These are phyloP conservation scores for Cantharis lateralis DNA, from an alignment of 2,888 invertebrate genomes.

Conservation along the genomic window DNA sequence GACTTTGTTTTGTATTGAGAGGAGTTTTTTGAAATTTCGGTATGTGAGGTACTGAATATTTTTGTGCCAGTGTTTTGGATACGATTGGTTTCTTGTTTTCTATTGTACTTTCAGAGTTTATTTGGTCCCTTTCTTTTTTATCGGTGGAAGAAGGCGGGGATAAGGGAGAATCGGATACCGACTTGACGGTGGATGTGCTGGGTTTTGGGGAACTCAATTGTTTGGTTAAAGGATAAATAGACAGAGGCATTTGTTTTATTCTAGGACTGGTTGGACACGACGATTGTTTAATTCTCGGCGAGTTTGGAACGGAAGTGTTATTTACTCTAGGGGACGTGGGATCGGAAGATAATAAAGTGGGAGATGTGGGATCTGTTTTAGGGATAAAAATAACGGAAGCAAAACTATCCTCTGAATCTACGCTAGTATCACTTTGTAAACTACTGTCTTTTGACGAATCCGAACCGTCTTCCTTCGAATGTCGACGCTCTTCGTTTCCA, in stretches of 20 bases:
- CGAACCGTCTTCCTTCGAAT: conserved; percentile 86
- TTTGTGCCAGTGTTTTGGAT: conserved; percentile 46
- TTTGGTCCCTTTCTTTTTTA: conserved; percentile 53
- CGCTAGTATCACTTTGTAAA: conserved; percentile 90
- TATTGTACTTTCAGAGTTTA: conserved; percentile 35
- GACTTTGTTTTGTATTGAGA: conserved; percentile 39
- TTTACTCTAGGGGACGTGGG: conserved; percentile 67
- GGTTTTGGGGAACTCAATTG: conserved; percentile 65
- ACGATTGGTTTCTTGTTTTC: conserved; percentile 29
- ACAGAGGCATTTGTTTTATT: conserved; percentile 65
- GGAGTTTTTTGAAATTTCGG: conserved; percentile 51
- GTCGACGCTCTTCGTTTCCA: conserved; percentile 64
- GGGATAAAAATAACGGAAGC: conserved; percentile 92
- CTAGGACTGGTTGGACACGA: conserved; percentile 70
- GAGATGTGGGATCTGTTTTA: conserved; percentile 74
- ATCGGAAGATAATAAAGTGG: conserved; percentile 64
- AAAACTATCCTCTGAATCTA: conserved; percentile 92
- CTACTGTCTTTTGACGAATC: conserved; percentile 89
- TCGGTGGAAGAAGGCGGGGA: conserved; percentile 54
- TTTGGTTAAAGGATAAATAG: conserved; percentile 62
- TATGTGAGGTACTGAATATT: conserved; percentile 52
- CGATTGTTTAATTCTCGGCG: conserved; percentile 73
- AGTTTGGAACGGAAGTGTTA: conserved; percentile 76
- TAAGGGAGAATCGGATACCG: conserved; percentile 34
- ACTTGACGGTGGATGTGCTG: conserved; percentile 46